Evolutionary conservation across 1,140 invertebrate species (phyloP), one percentile per base, ranked within the genome.

Genomic region (Camponotus pennsylvanicus): DNA sequence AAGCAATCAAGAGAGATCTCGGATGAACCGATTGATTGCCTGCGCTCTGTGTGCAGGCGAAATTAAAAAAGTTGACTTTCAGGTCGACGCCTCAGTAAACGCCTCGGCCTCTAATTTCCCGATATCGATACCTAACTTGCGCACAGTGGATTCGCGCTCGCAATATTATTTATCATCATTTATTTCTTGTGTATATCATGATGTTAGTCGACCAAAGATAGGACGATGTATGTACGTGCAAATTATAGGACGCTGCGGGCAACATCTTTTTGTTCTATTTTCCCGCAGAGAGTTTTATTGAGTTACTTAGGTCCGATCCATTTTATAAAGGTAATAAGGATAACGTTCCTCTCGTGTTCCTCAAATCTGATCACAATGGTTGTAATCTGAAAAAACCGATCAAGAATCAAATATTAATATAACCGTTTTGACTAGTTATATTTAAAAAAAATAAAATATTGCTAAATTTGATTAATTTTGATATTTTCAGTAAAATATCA

Each of bases 11-110:
- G 37, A 61, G 69, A 83, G 69, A 83, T 83, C 79, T 73, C 40
- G 57, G 45, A 73, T 83, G 79, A 83, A 75, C 69, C 40, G 45
- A 83, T 75, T 73, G 79, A 73, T 83, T 70, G 69, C 34, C 18
- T 5, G 52, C 34, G 66, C 37, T 67, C 67, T 83, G 55, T 63
- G 40, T 73, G 42, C 79, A 63, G 40, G 69, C 57, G 55, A 83
- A 75, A 82, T 82, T 83, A 73, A 83, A 83, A 83, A 83, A 83
- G 69, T 83, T 83, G 40, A 13, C 79, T 83, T 83, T 37, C 79
- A 75, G 69, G 27, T 83, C 69, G 69, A 83, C 69, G 79, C 79
- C 40, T 82, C 67, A 40, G 79, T 59, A 71, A 82, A 82, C 79
- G 67, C 67, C 40, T 75, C 27, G 79, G 27, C 37, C 55, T 55